phyloP scores from a whole-genome alignment of 2,113 vertebrate genomes.

The Capreolus pygargus region DNA sequence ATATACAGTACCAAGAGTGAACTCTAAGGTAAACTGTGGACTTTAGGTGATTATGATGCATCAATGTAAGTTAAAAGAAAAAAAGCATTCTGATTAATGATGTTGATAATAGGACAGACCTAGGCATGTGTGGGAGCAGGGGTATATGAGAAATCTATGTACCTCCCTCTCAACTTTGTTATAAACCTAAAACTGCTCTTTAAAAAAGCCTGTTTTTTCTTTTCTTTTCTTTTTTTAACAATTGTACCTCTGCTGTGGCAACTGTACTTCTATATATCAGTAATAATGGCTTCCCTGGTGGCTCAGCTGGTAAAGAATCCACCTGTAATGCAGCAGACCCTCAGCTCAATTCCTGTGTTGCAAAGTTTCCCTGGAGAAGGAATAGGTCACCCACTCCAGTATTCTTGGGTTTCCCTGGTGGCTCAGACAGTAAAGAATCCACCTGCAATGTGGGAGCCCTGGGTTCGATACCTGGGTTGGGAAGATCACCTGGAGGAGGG shows the following conservation, averaged over 20 bases:
- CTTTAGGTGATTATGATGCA: background rate
- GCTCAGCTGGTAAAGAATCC: background rate
- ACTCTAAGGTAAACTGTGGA: background rate
- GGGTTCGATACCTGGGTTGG: background rate
- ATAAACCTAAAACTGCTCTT: background rate
- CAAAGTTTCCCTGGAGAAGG: background rate
- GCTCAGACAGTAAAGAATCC: background rate
- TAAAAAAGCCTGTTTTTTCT: background rate
- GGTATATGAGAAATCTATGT: background rate
- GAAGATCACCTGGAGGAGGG: background rate
- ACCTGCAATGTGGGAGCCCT: background rate
- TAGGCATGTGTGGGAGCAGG: background rate
- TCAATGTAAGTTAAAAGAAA: background rate
- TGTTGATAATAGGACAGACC: background rate
- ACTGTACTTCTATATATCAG: background rate
- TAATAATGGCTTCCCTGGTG: background rate
- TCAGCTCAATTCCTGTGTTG: background rate
- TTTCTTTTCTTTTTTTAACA: background rate
- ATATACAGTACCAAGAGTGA: background rate
- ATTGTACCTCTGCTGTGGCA: background rate
- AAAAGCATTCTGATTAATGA: background rate
- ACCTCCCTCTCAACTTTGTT: background rate
- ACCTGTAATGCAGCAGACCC: background rate
- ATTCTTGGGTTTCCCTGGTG: background rate
- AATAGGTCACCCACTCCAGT: background rate